These are phyloP conservation scores for Chaitophorus viminalis DNA, from an alignment of 2,888 invertebrate genomes.

Conservation along the genomic window DNA sequence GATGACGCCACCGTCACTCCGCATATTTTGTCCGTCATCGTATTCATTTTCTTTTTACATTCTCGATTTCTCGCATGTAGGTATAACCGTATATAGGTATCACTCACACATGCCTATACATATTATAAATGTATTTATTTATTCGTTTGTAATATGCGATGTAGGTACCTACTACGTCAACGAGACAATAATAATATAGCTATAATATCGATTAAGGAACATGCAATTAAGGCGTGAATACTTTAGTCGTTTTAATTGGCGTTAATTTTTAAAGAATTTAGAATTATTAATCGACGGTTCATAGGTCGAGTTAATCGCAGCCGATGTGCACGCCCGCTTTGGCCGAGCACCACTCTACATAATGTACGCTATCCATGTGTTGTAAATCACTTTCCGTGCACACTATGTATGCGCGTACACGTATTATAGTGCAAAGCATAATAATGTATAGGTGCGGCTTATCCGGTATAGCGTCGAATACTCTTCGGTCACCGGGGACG, in stretches of 20 bases:
- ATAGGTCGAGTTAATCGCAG: conserved; percentile 31
- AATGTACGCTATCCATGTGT: not conserved
- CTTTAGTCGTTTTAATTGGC: conserved; percentile 50
- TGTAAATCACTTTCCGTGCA: too few relatives aligned
- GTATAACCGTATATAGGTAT: not conserved
- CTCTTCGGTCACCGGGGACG: too few relatives aligned
- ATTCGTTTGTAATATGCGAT: not conserved
- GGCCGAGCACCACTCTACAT: not conserved
- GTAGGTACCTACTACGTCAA: not conserved
- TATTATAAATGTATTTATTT: too few relatives aligned
- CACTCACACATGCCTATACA: not conserved
- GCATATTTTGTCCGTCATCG: not conserved
- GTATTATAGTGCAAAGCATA: too few relatives aligned
- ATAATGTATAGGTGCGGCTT: too few relatives aligned
- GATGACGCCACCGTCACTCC: not conserved
- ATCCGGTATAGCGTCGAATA: too few relatives aligned
- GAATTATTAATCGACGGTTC: conserved; percentile 12
- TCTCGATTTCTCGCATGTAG: not conserved
- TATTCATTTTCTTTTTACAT: not conserved
- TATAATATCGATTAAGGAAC: conserved; percentile 5
- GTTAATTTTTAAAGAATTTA: conserved; percentile 49
- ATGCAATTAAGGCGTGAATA: conserved; percentile 19
- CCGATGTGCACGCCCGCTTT: conserved; percentile 12
- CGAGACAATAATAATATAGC: not conserved
- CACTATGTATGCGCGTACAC: too few relatives aligned